Evolutionary conservation across 1,140 invertebrate species (phyloP).

Genomic region (Tetraneura akinire): DNA sequence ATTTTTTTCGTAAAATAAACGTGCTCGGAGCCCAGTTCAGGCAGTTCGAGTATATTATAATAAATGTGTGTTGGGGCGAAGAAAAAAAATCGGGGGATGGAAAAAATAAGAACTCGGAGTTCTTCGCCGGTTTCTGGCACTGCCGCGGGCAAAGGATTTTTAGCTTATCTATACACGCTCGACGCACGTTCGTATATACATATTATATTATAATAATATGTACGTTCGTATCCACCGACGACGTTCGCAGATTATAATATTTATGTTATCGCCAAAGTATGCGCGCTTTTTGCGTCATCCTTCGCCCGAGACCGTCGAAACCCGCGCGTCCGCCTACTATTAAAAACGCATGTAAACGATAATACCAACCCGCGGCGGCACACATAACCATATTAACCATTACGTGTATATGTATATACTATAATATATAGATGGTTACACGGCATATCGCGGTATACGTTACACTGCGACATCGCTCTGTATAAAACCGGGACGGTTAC

Average conservation of each 20-base stretch:
- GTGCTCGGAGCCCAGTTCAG: too few species aligned
- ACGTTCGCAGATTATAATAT: constrained; percentile 14
- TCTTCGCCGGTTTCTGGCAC: not conserved
- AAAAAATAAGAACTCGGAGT: not conserved
- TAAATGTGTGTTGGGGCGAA: too few species aligned
- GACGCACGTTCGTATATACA: constrained; percentile 1
- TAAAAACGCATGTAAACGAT: constrained; percentile 25
- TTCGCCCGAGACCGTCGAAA: not conserved
- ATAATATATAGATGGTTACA: not conserved
- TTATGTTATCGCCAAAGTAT: not conserved
- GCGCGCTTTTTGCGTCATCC: constrained; percentile 8
- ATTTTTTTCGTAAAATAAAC: too few species aligned
- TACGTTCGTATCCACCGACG: not conserved
- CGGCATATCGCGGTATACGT: not conserved
- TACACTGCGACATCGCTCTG: not conserved
- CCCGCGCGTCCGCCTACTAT: not conserved
- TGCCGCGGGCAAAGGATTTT: constrained; percentile 8
- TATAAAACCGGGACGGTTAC: not conserved
- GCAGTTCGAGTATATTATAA: too few species aligned
- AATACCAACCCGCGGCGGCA: not conserved
- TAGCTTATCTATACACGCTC: not conserved
- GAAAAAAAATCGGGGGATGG: too few species aligned
- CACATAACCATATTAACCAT: not conserved
- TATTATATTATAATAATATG: too few species aligned
- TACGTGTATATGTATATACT: not conserved